Base-by-base conservation (phyloP, 2,113 vertebrate species). In the Siniperca knerii region DNA sequence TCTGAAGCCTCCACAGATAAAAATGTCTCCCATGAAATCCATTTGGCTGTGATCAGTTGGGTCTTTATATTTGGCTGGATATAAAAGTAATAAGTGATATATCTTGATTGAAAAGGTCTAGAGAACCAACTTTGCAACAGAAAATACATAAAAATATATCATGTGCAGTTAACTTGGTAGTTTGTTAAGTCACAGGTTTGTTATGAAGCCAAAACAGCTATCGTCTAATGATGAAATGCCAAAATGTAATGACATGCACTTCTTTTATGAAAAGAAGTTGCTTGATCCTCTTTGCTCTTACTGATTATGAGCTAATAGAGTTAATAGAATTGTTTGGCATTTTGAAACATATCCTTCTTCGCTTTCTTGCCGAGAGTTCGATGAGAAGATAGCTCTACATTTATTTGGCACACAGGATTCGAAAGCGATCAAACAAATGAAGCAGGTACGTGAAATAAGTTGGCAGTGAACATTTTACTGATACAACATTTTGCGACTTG, bases 1-100 rank as follows among this genome's bases (percentile, higher is more conserved):
- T 66, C 54, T 50, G 25, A 77, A 82, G 37, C 46, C 76, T 77
- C 37, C 76, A 35, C 64, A 50, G 79, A 87, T 79, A 52, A 77
- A 73, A 54, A 57, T 44, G 10, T 78, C 67, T 20, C 12, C 4
- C 44, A 29, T 55, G 29, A 73, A 68, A 71, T 75, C 66, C 21
- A 20, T 67, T 87, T 55, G 64, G 71, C 40, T 75, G 11, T 66
- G 50, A 83, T 79, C 29, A 64, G 18, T 71, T 50, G 15, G 48
- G 40, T 83, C 29, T 77, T 83, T 61, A 64, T 61, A 44, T 87
- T 75, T 60, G 48, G 37, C 70, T 40, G 72, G 66, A 76, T 42
- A 61, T 74, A 58, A 90, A 76, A 86, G 44, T 44, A 25, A 66
- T 75, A 57, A 55, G 65, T 29, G 8, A 80, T 71, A 42, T 48